Percentiles rank a stretch among this genome's conserved stretches.
phyloP scores from a whole-genome alignment of 2,797 vertebrate species.

The Rhynchotus rufescens region DNA sequence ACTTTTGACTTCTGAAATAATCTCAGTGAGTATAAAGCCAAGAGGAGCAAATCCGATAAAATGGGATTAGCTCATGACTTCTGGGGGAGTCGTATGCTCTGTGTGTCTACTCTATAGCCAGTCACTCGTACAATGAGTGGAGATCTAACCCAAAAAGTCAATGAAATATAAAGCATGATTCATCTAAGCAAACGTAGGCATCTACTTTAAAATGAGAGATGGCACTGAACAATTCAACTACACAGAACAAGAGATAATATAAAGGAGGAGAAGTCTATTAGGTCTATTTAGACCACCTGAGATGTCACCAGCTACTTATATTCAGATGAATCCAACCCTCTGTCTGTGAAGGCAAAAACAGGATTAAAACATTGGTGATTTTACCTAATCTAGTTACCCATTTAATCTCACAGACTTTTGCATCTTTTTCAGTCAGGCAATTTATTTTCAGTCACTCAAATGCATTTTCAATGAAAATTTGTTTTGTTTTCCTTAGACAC shows the following conservation, averaged over 20 bases:
- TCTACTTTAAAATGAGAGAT: not conserved
- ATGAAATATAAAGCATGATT: not conserved
- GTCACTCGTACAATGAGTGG: not conserved
- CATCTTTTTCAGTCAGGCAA: not conserved
- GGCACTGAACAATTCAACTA: not conserved
- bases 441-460: not conserved
- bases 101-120: rapidly evolving
- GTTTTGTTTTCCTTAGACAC: not conserved
- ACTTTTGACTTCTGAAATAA: not conserved
- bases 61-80: not conserved
- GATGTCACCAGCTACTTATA: not conserved
- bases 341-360: not conserved
- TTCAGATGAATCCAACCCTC: not conserved
- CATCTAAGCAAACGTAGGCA: not conserved
- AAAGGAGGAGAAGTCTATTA: not conserved
- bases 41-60: not conserved
- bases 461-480: not conserved
- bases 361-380: not conserved
- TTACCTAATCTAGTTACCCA: not conserved
- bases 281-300: not conserved
- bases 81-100: not conserved
- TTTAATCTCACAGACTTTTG: not conserved
- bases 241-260: not conserved
- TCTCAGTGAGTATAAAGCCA: not conserved
- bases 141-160: not conserved